These are phyloP conservation scores for Caenorhabditis sulstoni DNA, from an alignment of 2,888 invertebrate genomes.

Conservation along the genomic window DNA sequence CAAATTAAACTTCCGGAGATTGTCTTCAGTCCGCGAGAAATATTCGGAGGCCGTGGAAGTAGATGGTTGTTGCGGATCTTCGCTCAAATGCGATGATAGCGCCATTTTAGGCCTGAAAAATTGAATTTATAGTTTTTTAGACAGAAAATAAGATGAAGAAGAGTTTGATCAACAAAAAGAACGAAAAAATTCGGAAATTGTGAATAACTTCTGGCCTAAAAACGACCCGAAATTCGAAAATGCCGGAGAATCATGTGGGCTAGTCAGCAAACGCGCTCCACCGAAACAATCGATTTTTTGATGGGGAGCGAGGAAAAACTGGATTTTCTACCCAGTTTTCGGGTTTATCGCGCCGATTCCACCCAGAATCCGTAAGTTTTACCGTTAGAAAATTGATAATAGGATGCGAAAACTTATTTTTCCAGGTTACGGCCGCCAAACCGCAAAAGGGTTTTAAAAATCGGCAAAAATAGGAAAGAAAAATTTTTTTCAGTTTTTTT, in stretches of 20 bases:
- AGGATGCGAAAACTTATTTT: too few species aligned
- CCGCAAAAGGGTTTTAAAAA: too few species aligned
- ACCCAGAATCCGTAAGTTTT: too few species aligned
- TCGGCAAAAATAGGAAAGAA: too few species aligned
- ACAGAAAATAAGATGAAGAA: neutral
- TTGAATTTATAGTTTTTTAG: neutral
- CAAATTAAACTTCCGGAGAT: constrained; percentile 6
- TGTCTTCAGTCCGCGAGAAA: neutral
- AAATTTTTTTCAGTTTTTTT: too few species aligned
- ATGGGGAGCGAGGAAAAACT: neutral
- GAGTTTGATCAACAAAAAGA: neutral
- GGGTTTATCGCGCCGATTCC: too few species aligned
- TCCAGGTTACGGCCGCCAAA: too few species aligned
- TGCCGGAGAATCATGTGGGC: constrained; percentile 2
- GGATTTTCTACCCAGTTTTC: neutral
- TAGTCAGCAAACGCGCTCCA: constrained; percentile 30
- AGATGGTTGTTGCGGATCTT: constrained; percentile 32
- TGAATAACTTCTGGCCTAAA: constrained; percentile 33
- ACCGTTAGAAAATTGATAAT: too few species aligned
- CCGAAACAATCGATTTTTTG: constrained; percentile 15
- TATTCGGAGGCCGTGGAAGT: constrained; percentile 26
- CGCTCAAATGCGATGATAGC: neutral
- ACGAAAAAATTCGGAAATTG: constrained; percentile 2
- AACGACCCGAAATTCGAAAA: constrained; percentile 22
- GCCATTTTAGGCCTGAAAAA: constrained; percentile 24